phyloP scores from a whole-genome alignment of 1,140 invertebrate genomes.

The Rhagoletis zephyria region DNA sequence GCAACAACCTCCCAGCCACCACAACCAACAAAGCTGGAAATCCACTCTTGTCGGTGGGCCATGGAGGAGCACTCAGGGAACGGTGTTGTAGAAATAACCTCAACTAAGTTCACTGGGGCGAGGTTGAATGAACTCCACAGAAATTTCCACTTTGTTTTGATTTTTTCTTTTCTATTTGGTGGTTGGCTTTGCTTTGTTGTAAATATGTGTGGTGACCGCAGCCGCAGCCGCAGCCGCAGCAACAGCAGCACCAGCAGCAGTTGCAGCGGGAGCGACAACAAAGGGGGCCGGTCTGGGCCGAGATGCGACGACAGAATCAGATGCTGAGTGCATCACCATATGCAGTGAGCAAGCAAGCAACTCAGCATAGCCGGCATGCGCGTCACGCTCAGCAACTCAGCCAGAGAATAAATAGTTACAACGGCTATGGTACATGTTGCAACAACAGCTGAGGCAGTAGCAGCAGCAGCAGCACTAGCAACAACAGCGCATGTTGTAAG shows the following conservation, averaged over 20 bases:
- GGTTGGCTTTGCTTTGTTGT: conserved; percentile 20
- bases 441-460: not conserved
- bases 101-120: conserved; percentile 74
- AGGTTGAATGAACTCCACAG: conserved; percentile 72
- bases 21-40: conserved; percentile 6
- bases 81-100: conserved; percentile 72
- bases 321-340: not conserved
- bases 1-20: conserved; percentile 2
- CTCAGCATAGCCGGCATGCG: not conserved
- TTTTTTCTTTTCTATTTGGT: conserved; percentile 16
- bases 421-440: too few relatives aligned
- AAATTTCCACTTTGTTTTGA: conserved; percentile 47
- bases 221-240: too few relatives aligned
- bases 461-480: not conserved
- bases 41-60: not conserved
- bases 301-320: not conserved
- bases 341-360: not conserved
- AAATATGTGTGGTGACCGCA: conserved; percentile 3
- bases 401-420: too few relatives aligned
- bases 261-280: not conserved
- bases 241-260: too few relatives aligned
- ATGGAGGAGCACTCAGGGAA: conserved; percentile 49
- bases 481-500: not conserved
- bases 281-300: conserved; percentile 35
- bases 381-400: not conserved